Evolutionary conservation across 2,888 invertebrate genomes (phyloP), one percentile per base, ranked within the genome.

Genomic region (Euphydryas editha): DNA sequence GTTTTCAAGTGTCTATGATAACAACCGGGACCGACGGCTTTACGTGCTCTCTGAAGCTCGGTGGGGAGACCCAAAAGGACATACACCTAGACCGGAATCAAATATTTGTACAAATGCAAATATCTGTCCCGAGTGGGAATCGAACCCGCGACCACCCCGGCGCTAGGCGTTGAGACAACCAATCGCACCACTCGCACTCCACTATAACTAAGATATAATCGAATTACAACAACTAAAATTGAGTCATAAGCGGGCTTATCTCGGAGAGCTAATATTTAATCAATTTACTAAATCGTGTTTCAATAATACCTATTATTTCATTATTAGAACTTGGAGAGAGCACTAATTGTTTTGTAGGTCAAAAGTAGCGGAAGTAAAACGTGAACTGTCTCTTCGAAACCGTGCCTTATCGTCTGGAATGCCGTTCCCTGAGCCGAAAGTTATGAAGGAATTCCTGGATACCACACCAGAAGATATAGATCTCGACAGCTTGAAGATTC

Each of bases 391-490:
- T 11, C 91, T 97, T 46, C 93, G 96, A 13, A 94, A 89, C 58
- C 95, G 96, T 78, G 96, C 96, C 0, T 78, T 97, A 36, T 79
- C 90, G 1, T 87, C 87, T 71, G 93, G 94, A 68, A 82, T 90
- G 74, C 82, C 83, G 59, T 97, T 97, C 84, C 97, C 97, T 5
- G 95, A 95, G 73, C 94, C 96, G 74, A 94, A 94, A 75, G 88
- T 97, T 30, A 95, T 97, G 81, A 93, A 95, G 59, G 97, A 97
- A 85, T 97, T 95, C 85, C 86, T 96, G 55, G 83, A 90, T 47
- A 86, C 91, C 11, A 94, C 94, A 61, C 92, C 92, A 8, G 87
- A 92, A 30, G 80, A 94, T 15, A 92, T 94, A 2, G 85, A 90
- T 61, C 81, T 95, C 72, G 89, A 95, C 20, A 84, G 86, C 59